phyloP scores from a whole-genome alignment of 2,888 invertebrate species.

The Bombylius discolor region DNA sequence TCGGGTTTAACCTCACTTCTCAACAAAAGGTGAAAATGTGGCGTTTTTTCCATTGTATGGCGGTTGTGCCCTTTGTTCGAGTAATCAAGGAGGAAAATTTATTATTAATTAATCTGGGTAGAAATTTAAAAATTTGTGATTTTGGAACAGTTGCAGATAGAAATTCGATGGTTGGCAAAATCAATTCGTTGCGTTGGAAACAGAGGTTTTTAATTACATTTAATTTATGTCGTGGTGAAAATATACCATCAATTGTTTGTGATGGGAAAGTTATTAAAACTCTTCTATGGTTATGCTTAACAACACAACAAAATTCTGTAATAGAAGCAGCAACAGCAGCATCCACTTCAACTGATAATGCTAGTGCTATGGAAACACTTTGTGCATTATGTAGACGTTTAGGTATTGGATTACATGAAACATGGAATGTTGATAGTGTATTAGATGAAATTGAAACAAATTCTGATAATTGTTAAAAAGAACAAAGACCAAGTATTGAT shows the following conservation, averaged over 20 bases:
- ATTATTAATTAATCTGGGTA: too few species aligned
- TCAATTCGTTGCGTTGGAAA: too few species aligned
- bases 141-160: too few species aligned
- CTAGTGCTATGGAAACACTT: slow-evolving; percentile 21
- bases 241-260: slow-evolving; percentile 26
- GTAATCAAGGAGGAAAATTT: too few species aligned
- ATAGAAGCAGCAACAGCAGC: background rate
- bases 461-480: slow-evolving; percentile 22
- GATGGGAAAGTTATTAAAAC: slow-evolving; percentile 35
- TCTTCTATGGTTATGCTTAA: slow-evolving; percentile 25
- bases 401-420: slow-evolving; percentile 28
- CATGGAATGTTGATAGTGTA: slow-evolving; percentile 30
- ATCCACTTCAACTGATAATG: background rate
- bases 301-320: background rate
- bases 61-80: too few species aligned
- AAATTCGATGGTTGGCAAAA: too few species aligned
- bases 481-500: slow-evolving; percentile 27
- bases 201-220: too few species aligned
- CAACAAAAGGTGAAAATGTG: too few species aligned
- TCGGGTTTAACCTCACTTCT: too few species aligned
- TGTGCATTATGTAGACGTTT: slow-evolving; percentile 24
- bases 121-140: too few species aligned
- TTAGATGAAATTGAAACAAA: slow-evolving; percentile 28
- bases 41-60: too few species aligned
- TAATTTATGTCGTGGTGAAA: slow-evolving; percentile 24